A percentile compares a stretch with the other conserved stretches of the same genome.
These are phyloP conservation scores for Gymnothorax javanicus DNA, from an alignment of 2,797 vertebrate genomes.

Conservation along the genomic window DNA sequence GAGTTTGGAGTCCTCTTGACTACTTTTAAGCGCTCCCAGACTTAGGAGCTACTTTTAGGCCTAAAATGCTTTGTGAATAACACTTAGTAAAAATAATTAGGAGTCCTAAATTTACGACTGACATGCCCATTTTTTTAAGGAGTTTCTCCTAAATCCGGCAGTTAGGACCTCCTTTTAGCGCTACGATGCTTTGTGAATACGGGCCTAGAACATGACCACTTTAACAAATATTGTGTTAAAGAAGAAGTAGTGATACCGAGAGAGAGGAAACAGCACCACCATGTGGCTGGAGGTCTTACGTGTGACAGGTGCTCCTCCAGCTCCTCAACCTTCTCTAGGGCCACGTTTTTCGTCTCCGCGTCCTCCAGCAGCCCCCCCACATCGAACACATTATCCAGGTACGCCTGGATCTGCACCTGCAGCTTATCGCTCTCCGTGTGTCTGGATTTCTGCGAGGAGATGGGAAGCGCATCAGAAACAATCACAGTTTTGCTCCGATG, in stretches of 20 bases:
- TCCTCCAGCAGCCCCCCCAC: conserved; percentile 92
- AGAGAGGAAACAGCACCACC: conserved; percentile 1
- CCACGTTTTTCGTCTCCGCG: conserved; percentile 83
- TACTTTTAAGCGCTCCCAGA: no score
- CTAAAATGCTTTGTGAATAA: no score
- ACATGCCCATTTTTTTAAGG: no score
- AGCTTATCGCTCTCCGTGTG: conserved; percentile 98
- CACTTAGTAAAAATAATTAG: no score
- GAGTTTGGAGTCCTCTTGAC: no score
- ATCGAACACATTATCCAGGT: conserved; percentile 96
- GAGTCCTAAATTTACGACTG: no score
- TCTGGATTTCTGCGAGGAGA: conserved; percentile 84
- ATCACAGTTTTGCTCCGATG: neutral
- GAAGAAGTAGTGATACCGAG: neutral
- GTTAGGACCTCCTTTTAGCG: no score
- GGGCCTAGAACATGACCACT: no score
- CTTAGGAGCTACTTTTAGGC: no score
- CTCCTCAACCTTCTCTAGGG: conserved; percentile 85
- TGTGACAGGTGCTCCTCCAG: conserved; percentile 89
- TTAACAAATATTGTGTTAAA: no score
- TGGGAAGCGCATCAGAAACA: conserved; percentile 54
- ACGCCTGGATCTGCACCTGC: conserved; percentile 96
- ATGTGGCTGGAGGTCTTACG: conserved; percentile 65
- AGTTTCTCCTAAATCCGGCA: no score
- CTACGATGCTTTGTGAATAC: no score